Conservation (phyloP, 2,888 invertebrate species). For the Cataglyphis rosenhaueri region DNA sequence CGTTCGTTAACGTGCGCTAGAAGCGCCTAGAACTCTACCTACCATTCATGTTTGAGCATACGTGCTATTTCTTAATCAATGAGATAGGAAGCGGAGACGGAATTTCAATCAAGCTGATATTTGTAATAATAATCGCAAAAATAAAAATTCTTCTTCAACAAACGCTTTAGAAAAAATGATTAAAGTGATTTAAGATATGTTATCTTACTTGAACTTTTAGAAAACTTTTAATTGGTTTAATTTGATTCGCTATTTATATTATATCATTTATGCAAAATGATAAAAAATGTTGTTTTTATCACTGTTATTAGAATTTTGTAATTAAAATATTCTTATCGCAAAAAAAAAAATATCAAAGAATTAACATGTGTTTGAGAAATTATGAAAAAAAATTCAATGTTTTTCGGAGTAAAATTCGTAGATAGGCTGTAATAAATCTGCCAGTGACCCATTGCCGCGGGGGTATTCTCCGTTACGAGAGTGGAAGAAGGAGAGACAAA, state of each 20-base stretch:
- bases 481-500: slow-evolving; percentile 11
- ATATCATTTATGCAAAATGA: background rate
- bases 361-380: background rate
- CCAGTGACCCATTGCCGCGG: slow-evolving; percentile 64
- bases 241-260: background rate
- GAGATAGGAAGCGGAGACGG: background rate
- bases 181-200: background rate
- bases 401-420: slow-evolving; percentile 49
- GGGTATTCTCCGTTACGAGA: slow-evolving; percentile 66
- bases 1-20: slow-evolving; percentile 78
- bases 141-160: background rate
- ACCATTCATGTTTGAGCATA: slow-evolving; percentile 54
- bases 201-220: background rate
- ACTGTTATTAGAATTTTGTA: background rate
- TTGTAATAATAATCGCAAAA: background rate
- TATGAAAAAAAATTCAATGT: slow-evolving; percentile 2
- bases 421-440: slow-evolving; percentile 54
- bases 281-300: background rate
- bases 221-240: background rate
- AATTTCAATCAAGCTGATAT: background rate
- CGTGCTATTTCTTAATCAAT: slow-evolving; percentile 9
- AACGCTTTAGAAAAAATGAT: background rate
- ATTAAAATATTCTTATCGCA: background rate
- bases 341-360: background rate
- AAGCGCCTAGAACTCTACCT: slow-evolving; percentile 71